phyloP scores from a whole-genome alignment of 2,888 invertebrate genomes.

The Napeogenes sylphis region DNA sequence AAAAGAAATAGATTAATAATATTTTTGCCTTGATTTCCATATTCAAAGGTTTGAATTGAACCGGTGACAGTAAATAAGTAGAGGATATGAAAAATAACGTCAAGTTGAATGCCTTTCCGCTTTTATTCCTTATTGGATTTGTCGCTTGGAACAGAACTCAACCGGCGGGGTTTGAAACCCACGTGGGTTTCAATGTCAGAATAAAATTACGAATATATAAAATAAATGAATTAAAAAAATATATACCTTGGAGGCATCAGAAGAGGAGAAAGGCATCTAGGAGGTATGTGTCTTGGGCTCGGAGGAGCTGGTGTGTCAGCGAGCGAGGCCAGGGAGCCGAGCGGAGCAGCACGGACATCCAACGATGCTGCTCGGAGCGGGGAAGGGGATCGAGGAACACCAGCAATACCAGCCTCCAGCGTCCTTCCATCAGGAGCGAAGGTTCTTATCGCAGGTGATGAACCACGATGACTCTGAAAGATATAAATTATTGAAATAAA shows the following conservation, averaged over 20 bases:
- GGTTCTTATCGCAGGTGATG: conserved; percentile 89
- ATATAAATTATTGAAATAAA: conserved; percentile 1
- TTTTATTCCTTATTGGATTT: not conserved
- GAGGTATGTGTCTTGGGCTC: conserved; percentile 66
- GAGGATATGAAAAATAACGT: conserved; percentile 1
- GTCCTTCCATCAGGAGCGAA: conserved; percentile 89
- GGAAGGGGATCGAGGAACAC: conserved; percentile 85
- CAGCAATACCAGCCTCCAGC: conserved; percentile 70
- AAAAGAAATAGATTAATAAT: no score
- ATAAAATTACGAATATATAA: no score
- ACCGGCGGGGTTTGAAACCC: conserved; percentile 11
- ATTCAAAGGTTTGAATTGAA: not conserved
- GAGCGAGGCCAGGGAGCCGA: conserved; percentile 83
- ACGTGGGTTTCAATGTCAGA: not conserved
- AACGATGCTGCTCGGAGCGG: conserved; percentile 87
- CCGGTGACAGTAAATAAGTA: not conserved
- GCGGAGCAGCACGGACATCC: conserved; percentile 84
- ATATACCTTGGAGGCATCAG: conserved; percentile 83
- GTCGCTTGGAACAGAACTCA: not conserved
- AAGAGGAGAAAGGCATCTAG: conserved; percentile 85
- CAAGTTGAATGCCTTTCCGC: not conserved
- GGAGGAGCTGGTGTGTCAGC: conserved; percentile 71
- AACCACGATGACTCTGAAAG: conserved; percentile 84
- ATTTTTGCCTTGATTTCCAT: not conserved
- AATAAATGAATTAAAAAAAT: no score